These are phyloP conservation scores for Limnothrissa miodon DNA, from an alignment of 2,113 vertebrate genomes.

Conservation along the genomic window DNA sequence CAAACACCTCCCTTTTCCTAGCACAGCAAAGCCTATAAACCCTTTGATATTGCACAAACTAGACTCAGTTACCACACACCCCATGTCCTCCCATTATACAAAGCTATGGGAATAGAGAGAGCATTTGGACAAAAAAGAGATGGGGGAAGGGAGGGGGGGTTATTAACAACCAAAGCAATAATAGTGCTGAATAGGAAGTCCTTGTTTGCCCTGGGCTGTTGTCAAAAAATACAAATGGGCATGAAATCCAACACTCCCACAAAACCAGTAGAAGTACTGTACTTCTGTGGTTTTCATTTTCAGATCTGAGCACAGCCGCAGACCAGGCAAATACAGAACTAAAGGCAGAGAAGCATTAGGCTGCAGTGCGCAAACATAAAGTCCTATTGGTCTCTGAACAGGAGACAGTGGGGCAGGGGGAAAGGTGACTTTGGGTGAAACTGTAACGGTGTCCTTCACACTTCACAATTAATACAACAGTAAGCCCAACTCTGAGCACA, in stretches of 20 bases:
- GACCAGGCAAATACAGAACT: no score
- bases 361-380: neutral
- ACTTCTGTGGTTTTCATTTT: neutral
- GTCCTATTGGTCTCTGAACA: neutral
- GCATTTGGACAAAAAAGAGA: neutral
- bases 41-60: neutral
- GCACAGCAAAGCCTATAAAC: constrained; percentile 15
- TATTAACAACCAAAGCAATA: neutral
- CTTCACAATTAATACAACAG: neutral
- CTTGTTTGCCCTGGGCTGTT: neutral
- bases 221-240: neutral
- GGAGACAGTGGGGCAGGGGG: neutral
- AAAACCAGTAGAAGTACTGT: neutral
- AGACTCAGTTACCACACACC: neutral
- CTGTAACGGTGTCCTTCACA: neutral
- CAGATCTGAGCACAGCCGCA: neutral
- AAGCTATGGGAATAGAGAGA: neutral
- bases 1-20: neutral
- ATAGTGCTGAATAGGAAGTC: neutral
- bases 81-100: neutral
- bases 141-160: neutral
- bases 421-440: neutral
- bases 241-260: neutral
- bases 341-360: neutral
- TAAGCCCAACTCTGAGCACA: neutral